A percentile compares a stretch with the other conserved stretches of the same genome.
phyloP scores from a whole-genome alignment of 2,797 vertebrate genomes.

The Taenioides sp. region DNA sequence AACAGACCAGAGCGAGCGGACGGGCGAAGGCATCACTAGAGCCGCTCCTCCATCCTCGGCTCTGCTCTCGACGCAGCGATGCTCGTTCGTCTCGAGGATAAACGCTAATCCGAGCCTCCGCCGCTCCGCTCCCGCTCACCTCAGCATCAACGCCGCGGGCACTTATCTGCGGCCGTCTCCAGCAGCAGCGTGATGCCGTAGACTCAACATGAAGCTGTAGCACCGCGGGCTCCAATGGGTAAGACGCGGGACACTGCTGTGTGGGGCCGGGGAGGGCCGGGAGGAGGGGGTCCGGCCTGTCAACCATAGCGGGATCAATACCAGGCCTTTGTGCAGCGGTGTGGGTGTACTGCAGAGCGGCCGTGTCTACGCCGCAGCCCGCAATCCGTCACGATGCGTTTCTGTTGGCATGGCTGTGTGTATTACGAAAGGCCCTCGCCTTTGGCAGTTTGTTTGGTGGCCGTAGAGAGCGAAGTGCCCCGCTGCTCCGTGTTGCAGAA shows the following conservation, averaged over 20 bases:
- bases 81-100: neutral
- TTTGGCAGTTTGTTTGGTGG: neutral
- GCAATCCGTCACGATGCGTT: neutral
- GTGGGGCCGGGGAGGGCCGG: neutral
- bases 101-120: conserved; percentile 1
- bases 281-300: neutral
- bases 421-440: neutral
- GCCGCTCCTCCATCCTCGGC: conserved; percentile 8
- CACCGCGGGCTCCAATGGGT: conserved; percentile 14
- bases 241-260: conserved; percentile 2
- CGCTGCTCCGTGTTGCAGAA: neutral
- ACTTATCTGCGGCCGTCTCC: neutral
- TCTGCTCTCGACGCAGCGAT: conserved; percentile 1
- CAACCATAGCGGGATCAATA: neutral
- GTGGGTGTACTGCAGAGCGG: neutral
- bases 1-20: neutral
- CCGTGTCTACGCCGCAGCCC: neutral
- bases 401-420: neutral
- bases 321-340: neutral
- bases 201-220: conserved; percentile 8
- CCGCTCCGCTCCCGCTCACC: neutral
- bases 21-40: conserved; percentile 2
- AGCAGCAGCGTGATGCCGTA: conserved; percentile 8
- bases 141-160: neutral
- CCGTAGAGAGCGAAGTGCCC: neutral